Evolutionary conservation across 2,113 vertebrate species (phyloP).

Genomic region (Bungarus multicinctus): DNA sequence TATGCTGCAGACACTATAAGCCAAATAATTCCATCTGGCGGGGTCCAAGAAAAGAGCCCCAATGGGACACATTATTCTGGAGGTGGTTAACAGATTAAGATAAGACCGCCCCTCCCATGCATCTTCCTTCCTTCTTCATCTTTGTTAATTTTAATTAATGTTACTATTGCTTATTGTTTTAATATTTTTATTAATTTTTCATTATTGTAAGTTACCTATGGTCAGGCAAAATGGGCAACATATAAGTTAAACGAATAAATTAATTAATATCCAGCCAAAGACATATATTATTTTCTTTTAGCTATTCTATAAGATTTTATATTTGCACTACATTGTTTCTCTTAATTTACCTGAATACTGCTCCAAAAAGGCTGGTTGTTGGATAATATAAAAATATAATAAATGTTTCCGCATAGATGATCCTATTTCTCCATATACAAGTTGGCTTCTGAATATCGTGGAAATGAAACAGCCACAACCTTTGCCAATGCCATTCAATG

Average conservation of each 20-base stretch:
- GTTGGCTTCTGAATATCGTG: conserved; percentile 89
- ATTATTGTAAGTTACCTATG: background rate
- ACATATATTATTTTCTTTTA: background rate
- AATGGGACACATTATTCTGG: background rate
- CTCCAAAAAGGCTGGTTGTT: background rate
- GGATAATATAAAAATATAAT: background rate
- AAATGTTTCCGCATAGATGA: conserved; percentile 73
- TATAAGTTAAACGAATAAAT: background rate
- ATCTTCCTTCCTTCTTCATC: background rate
- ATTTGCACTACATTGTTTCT: background rate
- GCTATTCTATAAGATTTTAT: background rate
- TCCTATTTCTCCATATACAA: conserved; percentile 90
- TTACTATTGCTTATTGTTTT: background rate
- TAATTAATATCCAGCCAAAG: background rate
- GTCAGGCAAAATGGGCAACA: background rate
- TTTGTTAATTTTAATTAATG: background rate
- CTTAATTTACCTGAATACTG: background rate
- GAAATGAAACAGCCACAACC: conserved; percentile 92
- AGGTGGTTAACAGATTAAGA: background rate
- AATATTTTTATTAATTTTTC: background rate
- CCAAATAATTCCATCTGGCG: background rate
- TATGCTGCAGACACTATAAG: background rate
- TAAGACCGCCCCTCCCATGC: background rate
- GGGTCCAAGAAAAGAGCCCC: background rate
- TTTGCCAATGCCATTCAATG: conserved; percentile 93